Evolutionary conservation across 1,140 invertebrate genomes (phyloP), one percentile per base, ranked within the genome.

Genomic region (Goniozus legneri): DNA sequence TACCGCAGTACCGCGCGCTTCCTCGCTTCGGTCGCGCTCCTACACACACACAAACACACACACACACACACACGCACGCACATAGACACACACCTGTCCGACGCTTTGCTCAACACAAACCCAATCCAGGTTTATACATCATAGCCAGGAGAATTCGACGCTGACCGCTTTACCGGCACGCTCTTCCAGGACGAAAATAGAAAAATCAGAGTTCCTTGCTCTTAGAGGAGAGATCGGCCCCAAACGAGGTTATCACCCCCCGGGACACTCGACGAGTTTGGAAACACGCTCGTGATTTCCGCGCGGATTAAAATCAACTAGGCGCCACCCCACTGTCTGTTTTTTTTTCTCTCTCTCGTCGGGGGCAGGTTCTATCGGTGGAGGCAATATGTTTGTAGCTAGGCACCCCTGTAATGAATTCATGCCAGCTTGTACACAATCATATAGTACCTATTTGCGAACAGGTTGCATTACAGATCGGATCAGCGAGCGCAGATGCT

Each of bases 301-400:
- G n/a, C n/a, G n/a, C n/a, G n/a, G n/a, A n/a, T n/a, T n/a, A n/a
- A n/a, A n/a, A n/a, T n/a, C n/a, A n/a, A n/a, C n/a, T n/a, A n/a
- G n/a, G n/a, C n/a, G n/a, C n/a, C n/a, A n/a, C n/a, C n/a, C n/a
- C n/a, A n/a, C n/a, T n/a, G n/a, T n/a, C n/a, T n/a, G n/a, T n/a
- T n/a, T n/a, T n/a, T n/a, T n/a, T n/a, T n/a, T n/a, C n/a, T n/a
- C 43, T 44, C 46, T 30, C 37, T 14, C 18, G 31, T 20, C 44
- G 35, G 49, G 33, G 39, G 10, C 19, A 18, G 12, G 3, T 8
- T 39, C 4, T 39, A 27, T 27, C 38, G 35, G 30, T 56, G 47
- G 45, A 36, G 58, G 60, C 73, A 76, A 76, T 76, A 76, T 76
- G 73, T 76, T 75, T 76, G 70, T 67, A 76, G n/a, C 74, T 75